These are phyloP conservation scores for Regulus satrapa DNA, from an alignment of 2,113 vertebrate species.

Conservation along the genomic window DNA sequence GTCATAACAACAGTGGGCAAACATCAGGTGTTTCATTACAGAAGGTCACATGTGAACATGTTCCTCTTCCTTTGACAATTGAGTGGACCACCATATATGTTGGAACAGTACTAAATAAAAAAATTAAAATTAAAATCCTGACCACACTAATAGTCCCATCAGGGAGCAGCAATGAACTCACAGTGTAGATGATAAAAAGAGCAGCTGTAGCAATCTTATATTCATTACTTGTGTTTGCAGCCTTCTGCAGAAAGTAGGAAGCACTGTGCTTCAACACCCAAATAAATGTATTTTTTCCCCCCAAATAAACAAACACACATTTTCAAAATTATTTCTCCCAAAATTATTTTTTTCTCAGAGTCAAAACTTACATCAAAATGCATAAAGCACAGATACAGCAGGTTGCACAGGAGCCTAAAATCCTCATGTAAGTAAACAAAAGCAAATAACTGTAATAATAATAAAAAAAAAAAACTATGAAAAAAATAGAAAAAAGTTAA, in stretches of 20 bases:
- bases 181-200: slow-evolving; percentile 40
- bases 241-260: slow-evolving; percentile 11
- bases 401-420: background rate
- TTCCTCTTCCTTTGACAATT: background rate
- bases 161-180: slow-evolving; percentile 29
- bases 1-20: accelerated
- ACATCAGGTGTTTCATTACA: background rate
- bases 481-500: slow-evolving; percentile 56
- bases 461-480: too few relatives aligned
- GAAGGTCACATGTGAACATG: background rate
- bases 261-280: background rate
- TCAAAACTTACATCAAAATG: background rate
- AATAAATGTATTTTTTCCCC: background rate
- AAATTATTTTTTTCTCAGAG: background rate
- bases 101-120: background rate
- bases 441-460: slow-evolving; percentile 56
- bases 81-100: background rate
- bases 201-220: slow-evolving; percentile 49
- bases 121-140: background rate
- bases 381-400: background rate
- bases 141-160: background rate
- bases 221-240: slow-evolving; percentile 43
- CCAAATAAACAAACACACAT: background rate
- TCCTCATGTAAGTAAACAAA: slow-evolving; percentile 49
- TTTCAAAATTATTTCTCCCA: background rate